Evolutionary conservation across 2,113 vertebrate genomes (phyloP), one percentile per base, ranked within the genome.

Genomic region (Mobula birostris): DNA sequence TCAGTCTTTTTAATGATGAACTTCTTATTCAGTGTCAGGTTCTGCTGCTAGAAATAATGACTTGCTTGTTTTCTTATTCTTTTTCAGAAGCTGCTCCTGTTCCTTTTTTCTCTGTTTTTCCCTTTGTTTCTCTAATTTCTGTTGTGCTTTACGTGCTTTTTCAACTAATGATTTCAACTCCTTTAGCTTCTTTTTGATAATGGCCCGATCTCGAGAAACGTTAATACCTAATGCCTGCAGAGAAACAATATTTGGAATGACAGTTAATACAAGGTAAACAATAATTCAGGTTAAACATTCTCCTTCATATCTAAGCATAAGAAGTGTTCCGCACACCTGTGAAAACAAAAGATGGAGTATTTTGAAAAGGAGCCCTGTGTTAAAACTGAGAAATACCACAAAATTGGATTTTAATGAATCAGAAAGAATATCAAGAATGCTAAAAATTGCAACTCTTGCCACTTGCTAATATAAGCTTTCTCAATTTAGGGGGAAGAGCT

Each of bases 151-250:
- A 94, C 96, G 96, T 94, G 97, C 97, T 96, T 98, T 99, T 95
- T 99, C 99, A 95, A 98, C 96, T 94, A 98, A 96, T 66, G 96
- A 94, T 96, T 98, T 98, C 95, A 99, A 97, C 96, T 99, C 99
- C 96, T 99, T 99, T 94, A 99, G 96, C 95, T 98, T 99, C 96
- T 98, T 99, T 97, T 99, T 99, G 95, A 99, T 95, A 94, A 98
- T 76, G 2, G 97, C 96, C 94, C 98, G 98, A 94, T 99, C 99
- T 95, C 98, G 98, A 94, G 98, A 98, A 36, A 97, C 98, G 24
- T 96, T 95, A 90, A 99, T 97, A 85, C 98, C 98, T 70, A 99
- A 98, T 76, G 96, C 96, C 99, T 99, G 95, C 32, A 95, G 95
- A 82, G 79, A 95, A 94, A 95, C 79, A 94, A 93, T 63, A 74